Evolutionary conservation across 2,797 vertebrate species (phyloP), one percentile per base, ranked within the genome.

Genomic region (Silurus aristotelis): DNA sequence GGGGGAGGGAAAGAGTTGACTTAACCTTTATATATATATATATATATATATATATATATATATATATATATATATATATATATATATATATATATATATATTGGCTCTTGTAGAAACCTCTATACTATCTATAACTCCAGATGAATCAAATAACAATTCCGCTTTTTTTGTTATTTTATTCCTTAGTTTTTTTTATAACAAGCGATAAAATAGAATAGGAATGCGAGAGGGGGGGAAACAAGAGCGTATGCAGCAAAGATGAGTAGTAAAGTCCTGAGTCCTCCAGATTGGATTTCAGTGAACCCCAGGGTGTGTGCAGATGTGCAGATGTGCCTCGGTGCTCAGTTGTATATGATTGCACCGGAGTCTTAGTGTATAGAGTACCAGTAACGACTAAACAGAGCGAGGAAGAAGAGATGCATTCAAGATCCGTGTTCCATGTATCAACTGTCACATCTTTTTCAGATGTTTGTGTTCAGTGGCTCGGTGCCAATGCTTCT

Each of bases 21-120:
- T 92, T 92, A 85, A 82, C 91, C 91, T 93, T 95, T 91, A 92
- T 92, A 87, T 84, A 56, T 92, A 90, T 27, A 27, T 27, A 27
- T 27, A 27, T 27, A 27, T 27, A 27, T 27, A 27, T 27, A 27
- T 27, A 27, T 27, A 27, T 27, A 27, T 27, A 27, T 85, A 89
- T 91, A 92, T 93, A 91, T 91, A 89, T 9, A 90, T 89, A 92
- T 92, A 93, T 88, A 31, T 31, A 31, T 31, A 31, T 31, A 31
- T 31, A 31, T 31, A 31, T 38, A 38, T 38, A 38, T 38, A 38
- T 38, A 38, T 38, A 38, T 38, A 38, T 1, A 1, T 38, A 38
- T 38, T 88, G 84, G 89, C 84, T 88, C 88, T 87, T 87, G 87
- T 90, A 85, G 58, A 80, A 80, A 88, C 68, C 86, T 68, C 81